These are phyloP conservation scores for Strigamia maritima DNA, from an alignment of 2,888 invertebrate genomes.

Conservation along the genomic window DNA sequence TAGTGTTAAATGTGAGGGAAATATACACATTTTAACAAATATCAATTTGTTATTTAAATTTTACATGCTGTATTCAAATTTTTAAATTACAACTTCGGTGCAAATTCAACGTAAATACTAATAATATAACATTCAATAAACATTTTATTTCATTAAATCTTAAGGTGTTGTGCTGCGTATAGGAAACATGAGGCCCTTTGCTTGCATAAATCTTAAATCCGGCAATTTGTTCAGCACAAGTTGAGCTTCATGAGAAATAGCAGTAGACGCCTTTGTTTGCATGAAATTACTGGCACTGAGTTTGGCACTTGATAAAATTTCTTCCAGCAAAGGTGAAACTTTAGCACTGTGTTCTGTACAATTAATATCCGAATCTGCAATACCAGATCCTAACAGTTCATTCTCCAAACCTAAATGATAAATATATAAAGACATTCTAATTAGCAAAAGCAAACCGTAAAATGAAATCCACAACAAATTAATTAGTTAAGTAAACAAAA, in stretches of 20 bases:
- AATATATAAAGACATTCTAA: neutral
- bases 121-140: no score
- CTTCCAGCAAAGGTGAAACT: constrained; percentile 49
- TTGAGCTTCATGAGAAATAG: constrained; percentile 49
- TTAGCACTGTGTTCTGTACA: constrained; percentile 28
- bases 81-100: no score
- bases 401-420: constrained; percentile 47
- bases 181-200: constrained; percentile 53
- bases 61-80: no score
- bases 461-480: neutral
- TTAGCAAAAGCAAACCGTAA: neutral
- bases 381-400: constrained; percentile 46
- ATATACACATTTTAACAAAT: no score
- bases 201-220: constrained; percentile 52
- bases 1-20: no score
- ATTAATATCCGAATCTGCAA: constrained; percentile 41
- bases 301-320: constrained; percentile 49
- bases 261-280: constrained; percentile 43
- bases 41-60: no score
- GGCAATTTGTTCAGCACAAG: constrained; percentile 51
- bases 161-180: constrained; percentile 42
- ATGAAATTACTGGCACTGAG: constrained; percentile 47
- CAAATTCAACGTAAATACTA: no score
- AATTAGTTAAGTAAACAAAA: neutral
- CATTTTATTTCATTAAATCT: neutral